Percentiles rank a stretch among this genome's conserved stretches.
Conservation (phyloP, 2,797 vertebrate genomes). For the Huso huso region DNA sequence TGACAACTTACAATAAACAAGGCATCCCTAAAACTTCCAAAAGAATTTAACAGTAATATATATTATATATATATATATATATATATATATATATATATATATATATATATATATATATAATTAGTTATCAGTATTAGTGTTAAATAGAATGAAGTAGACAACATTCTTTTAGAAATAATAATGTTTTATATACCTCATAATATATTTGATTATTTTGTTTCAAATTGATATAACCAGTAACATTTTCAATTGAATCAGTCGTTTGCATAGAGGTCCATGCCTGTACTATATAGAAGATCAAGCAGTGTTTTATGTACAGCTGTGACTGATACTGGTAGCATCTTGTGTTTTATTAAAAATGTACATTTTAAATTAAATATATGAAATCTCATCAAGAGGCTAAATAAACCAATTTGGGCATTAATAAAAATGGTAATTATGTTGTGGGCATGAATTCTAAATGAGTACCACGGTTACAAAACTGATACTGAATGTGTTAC, state of each 20-base stretch:
- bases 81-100: conserved; percentile 7
- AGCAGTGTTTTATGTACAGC: too few species aligned
- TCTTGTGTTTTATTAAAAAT: too few species aligned
- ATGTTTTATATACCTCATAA: background rate
- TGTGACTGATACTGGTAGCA: too few species aligned
- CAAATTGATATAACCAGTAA: conserved; percentile 4
- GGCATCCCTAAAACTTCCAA: too few species aligned
- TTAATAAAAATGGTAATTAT: too few species aligned
- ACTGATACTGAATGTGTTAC: background rate
- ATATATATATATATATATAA: conserved; percentile 14
- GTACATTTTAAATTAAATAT: too few species aligned
- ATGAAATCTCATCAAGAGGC: too few species aligned
- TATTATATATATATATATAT: conserved; percentile 8
- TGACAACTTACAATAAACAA: too few species aligned
- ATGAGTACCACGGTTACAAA: conserved; percentile 3
- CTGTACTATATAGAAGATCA: background rate
- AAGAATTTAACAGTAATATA: too few species aligned
- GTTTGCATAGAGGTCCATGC: background rate
- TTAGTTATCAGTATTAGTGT: too few species aligned
- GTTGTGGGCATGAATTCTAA: background rate
- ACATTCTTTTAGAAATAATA: background rate
- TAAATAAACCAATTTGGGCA: too few species aligned
- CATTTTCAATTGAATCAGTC: background rate
- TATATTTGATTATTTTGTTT: conserved; percentile 8
- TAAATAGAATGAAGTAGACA: background rate